Conservation (phyloP, 1,140 invertebrate species). For the Philaenus spumarius region DNA sequence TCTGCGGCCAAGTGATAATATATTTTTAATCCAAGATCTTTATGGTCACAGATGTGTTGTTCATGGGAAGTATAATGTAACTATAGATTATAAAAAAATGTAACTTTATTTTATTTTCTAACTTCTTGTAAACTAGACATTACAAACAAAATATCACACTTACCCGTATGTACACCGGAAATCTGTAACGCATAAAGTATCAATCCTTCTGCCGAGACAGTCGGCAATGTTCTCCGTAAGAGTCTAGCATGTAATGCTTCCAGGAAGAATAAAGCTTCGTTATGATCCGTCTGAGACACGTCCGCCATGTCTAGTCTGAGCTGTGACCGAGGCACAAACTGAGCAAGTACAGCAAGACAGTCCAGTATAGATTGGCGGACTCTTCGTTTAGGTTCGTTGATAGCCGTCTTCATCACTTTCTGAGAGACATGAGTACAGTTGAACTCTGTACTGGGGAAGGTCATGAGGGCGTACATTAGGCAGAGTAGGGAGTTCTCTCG, state of each 20-base stretch:
- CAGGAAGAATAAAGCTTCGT: conserved; percentile 17
- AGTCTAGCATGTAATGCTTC: conserved; percentile 43
- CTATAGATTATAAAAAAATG: no score
- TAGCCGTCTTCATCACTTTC: conserved; percentile 33
- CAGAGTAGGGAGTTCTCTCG: conserved; percentile 71
- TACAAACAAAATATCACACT: no score
- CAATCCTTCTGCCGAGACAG: conserved; percentile 56
- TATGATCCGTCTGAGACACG: neutral
- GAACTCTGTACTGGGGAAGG: conserved; percentile 75
- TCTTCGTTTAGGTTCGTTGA: conserved; percentile 40
- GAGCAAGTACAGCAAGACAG: conserved; percentile 66
- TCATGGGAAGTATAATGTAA: no score
- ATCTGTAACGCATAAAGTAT: conserved; percentile 57
- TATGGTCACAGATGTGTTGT: no score
- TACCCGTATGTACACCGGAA: conserved; percentile 34
- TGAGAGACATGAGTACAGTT: conserved; percentile 55
- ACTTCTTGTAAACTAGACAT: no score
- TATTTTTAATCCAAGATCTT: no score
- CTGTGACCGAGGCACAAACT: conserved; percentile 47
- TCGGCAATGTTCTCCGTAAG: conserved; percentile 55
- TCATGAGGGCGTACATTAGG: conserved; percentile 65
- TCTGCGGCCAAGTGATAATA: no score
- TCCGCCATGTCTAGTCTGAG: conserved; percentile 13
- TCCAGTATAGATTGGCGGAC: conserved; percentile 77
- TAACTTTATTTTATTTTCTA: no score